phyloP scores from a whole-genome alignment of 92 coral and sea anemone genomes.

The Epizoanthus scotinus region DNA sequence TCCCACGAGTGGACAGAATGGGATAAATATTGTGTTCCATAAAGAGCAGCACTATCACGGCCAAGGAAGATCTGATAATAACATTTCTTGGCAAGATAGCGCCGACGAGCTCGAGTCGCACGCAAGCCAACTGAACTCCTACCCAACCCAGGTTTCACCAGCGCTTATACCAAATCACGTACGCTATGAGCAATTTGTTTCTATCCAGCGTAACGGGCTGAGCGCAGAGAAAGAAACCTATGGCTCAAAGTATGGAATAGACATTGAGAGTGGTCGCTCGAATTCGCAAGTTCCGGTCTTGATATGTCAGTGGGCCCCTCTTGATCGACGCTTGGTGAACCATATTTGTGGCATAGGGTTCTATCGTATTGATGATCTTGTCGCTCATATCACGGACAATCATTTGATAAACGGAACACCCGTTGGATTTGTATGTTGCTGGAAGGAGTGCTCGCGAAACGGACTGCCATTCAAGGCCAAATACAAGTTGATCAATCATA shows the following conservation, averaged over 20 bases:
- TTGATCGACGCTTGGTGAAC: constrained; percentile 51
- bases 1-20: constrained; percentile 69
- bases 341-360: constrained; percentile 88
- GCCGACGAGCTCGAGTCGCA: neutral
- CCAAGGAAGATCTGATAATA: constrained; percentile 3
- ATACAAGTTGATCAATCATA: constrained; percentile 94
- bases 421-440: constrained; percentile 85
- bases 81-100: constrained; percentile 32
- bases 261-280: constrained; percentile 29
- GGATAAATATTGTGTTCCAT: constrained; percentile 67
- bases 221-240: constrained; percentile 24
- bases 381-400: constrained; percentile 83
- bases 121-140: constrained; percentile 10
- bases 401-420: constrained; percentile 74
- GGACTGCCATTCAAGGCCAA: constrained; percentile 99
- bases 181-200: constrained; percentile 21
- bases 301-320: constrained; percentile 83
- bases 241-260: constrained; percentile 27
- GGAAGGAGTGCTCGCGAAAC: constrained; percentile 90
- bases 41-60: constrained; percentile 61
- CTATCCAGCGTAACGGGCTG: constrained; percentile 22
- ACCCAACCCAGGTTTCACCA: constrained; percentile 31
- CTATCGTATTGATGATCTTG: constrained; percentile 85
- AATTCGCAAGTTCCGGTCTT: constrained; percentile 50
- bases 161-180: constrained; percentile 17